These are phyloP conservation scores for Cylloceria caligata DNA, from an alignment of 2,888 invertebrate species.

Conservation along the genomic window DNA sequence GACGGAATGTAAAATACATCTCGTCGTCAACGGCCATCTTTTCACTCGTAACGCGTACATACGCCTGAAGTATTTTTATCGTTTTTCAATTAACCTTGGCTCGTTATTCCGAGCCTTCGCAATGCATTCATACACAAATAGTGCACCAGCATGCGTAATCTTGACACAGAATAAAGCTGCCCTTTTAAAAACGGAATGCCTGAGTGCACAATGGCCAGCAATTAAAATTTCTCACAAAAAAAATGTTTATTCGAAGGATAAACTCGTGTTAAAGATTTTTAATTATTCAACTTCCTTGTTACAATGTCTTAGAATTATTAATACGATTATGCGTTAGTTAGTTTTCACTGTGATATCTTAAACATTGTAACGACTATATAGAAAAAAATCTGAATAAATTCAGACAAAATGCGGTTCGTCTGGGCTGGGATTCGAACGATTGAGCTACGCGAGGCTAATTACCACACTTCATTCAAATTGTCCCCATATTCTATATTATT, in stretches of 20 bases:
- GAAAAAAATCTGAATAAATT: too few species aligned
- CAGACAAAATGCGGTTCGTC: too few species aligned
- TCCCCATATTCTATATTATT: too few species aligned
- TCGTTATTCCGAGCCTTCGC: conserved; percentile 53
- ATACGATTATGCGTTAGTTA: not conserved
- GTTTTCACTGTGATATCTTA: not conserved
- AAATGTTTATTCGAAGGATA: not conserved
- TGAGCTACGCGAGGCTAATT: too few species aligned
- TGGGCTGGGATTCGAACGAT: too few species aligned
- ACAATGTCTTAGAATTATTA: not conserved
- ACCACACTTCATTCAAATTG: too few species aligned
- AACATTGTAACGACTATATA: not conserved
- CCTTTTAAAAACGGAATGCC: conserved; percentile 5
- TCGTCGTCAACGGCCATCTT: conserved; percentile 24
- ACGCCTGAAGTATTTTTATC: conserved; percentile 35
- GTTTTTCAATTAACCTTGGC: conserved; percentile 53
- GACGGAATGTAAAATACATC: conserved; percentile 18
- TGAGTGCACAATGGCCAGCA: not conserved
- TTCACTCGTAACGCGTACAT: conserved; percentile 3
- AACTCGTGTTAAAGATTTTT: not conserved
- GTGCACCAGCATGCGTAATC: not conserved
- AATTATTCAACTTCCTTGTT: not conserved
- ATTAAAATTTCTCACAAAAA: not conserved
- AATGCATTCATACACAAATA: not conserved
- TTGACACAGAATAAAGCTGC: not conserved